These are phyloP conservation scores for Rutpela maculata DNA, from an alignment of 2,888 invertebrate species.

Conservation along the genomic window DNA sequence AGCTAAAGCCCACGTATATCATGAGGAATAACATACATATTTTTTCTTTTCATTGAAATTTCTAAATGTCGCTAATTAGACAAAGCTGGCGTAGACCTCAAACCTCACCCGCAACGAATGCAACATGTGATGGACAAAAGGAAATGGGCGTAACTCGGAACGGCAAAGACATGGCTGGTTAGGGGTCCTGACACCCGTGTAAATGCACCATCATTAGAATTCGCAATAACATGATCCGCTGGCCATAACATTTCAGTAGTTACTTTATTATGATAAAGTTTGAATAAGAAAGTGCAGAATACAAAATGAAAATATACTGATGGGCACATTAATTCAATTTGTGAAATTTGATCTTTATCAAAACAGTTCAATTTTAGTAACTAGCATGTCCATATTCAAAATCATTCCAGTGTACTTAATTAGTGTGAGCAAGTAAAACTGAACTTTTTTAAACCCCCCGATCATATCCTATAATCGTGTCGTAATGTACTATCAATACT, in stretches of 20 bases:
- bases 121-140: constrained; percentile 64
- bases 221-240: not conserved
- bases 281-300: not conserved
- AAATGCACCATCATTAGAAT: constrained; percentile 35
- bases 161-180: constrained; percentile 62
- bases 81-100: constrained; percentile 33
- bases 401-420: no score
- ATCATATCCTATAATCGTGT: no score
- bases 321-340: no score
- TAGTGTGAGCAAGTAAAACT: no score
- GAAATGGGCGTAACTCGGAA: constrained; percentile 62
- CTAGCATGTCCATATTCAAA: no score
- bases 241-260: constrained; percentile 9
- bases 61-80: constrained; percentile 46
- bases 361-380: no score
- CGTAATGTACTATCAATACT: no score
- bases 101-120: constrained; percentile 41
- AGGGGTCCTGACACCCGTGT: constrained; percentile 57
- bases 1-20: no score
- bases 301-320: no score
- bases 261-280: not conserved
- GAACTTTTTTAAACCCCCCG: no score
- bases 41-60: not conserved
- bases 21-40: not conserved
- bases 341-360: no score